Percentiles rank a stretch among this genome's conserved stretches.
Evolutionary conservation across 1,140 invertebrate genomes (phyloP).

Genomic region (Ruditapes philippinarum): DNA sequence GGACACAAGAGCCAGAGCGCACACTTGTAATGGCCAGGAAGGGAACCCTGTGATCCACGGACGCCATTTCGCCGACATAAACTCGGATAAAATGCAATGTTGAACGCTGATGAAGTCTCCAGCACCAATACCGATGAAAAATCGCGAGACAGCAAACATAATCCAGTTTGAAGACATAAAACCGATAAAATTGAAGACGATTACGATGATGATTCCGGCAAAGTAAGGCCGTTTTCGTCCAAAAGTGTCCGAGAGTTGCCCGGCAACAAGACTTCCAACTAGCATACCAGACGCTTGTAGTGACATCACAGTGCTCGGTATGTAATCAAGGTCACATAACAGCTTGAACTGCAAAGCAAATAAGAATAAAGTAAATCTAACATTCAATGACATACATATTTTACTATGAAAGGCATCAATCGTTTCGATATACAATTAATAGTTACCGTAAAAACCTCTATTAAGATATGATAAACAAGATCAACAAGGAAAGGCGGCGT

Average conservation of each 20-base stretch:
- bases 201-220: constrained; percentile 6
- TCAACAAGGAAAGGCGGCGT: no score
- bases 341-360: constrained; percentile 67
- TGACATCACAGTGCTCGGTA: constrained; percentile 57
- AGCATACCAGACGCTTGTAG: constrained; percentile 70
- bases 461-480: no score
- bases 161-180: constrained; percentile 60
- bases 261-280: constrained; percentile 52
- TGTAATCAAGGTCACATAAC: constrained; percentile 64
- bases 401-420: no score
- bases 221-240: constrained; percentile 63
- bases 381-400: no score
- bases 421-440: no score
- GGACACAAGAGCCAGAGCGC: neutral
- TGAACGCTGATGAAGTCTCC: neutral
- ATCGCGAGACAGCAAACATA: constrained; percentile 62
- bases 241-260: constrained; percentile 52
- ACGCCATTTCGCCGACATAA: constrained; percentile 30
- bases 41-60: constrained; percentile 46
- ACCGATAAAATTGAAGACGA: constrained; percentile 25
- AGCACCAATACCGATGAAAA: constrained; percentile 67
- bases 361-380: no score
- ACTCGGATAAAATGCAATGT: constrained; percentile 9
- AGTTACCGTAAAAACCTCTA: no score
- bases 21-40: constrained; percentile 23